Evolutionary conservation across 1,140 invertebrate species (phyloP).

Genomic region (Babylonia areolata): DNA sequence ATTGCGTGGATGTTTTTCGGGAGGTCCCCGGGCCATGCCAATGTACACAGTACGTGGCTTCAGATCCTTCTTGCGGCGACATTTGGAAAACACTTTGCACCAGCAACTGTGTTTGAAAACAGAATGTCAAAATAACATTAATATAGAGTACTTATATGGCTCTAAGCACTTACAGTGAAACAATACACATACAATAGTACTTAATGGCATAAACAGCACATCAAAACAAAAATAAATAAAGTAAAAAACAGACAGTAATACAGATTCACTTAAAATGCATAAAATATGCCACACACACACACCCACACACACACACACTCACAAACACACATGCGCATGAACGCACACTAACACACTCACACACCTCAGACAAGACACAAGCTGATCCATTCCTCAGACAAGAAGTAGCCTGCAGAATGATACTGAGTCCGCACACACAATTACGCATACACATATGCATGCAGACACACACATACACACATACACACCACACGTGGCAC

Average conservation of each 20-base stretch:
- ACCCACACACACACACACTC: too few species aligned
- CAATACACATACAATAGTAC: too few species aligned
- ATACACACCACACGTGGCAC: conserved; percentile 28
- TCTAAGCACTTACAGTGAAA: too few species aligned
- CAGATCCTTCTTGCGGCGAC: conserved; percentile 73
- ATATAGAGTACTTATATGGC: too few species aligned
- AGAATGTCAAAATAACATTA: too few species aligned
- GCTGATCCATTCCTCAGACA: conserved; percentile 58
- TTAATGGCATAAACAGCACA: too few species aligned
- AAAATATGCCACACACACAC: too few species aligned
- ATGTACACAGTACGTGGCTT: conserved; percentile 77
- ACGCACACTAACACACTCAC: neutral
- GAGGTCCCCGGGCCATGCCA: conserved; percentile 64
- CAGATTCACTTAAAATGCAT: too few species aligned
- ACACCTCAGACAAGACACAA: conserved; percentile 42
- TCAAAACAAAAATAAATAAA: too few species aligned
- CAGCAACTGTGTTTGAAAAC: conserved; percentile 64
- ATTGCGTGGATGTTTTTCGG: conserved; percentile 87
- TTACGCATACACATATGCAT: neutral
- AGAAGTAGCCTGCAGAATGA: conserved; percentile 52
- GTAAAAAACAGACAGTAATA: too few species aligned
- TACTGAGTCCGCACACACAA: too few species aligned
- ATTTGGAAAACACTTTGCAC: conserved; percentile 58
- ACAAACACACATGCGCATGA: neutral
- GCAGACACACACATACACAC: conserved; percentile 3